Conservation (phyloP, 2,113 vertebrate species). For the Thunnus thynnus region DNA sequence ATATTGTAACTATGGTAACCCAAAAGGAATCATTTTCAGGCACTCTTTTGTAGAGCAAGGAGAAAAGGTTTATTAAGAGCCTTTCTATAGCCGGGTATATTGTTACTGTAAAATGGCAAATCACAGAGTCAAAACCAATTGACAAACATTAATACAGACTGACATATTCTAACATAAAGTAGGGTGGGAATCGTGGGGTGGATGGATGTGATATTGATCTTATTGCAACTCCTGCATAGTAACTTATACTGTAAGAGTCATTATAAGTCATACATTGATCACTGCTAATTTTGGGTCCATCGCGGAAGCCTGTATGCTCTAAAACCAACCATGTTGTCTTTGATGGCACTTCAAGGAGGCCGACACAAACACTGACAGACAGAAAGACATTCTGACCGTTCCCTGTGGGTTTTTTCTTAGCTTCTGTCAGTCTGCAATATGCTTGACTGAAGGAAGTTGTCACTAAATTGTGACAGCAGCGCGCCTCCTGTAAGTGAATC, state of each 20-base stretch:
- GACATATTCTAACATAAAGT: no score
- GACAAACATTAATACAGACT: not conserved
- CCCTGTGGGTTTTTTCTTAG: slow-evolving; percentile 1
- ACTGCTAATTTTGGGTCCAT: not conserved
- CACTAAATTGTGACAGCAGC: slow-evolving; percentile 33
- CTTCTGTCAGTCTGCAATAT: slow-evolving; percentile 38
- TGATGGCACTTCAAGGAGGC: not conserved
- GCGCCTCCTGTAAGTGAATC: slow-evolving; percentile 25
- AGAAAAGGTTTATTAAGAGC: not conserved
- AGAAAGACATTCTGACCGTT: not conserved
- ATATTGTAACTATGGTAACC: no score
- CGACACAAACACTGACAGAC: slow-evolving; percentile 3
- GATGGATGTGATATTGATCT: no score
- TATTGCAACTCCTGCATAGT: no score
- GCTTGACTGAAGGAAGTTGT: slow-evolving; percentile 52
- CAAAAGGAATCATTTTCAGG: not conserved
- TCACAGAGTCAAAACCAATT: not conserved
- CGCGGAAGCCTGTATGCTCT: not conserved
- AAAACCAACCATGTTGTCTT: slow-evolving; percentile 16
- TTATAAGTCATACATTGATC: not conserved
- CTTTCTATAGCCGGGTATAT: not conserved
- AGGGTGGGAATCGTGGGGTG: no score
- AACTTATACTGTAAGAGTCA: not conserved
- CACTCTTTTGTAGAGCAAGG: not conserved
- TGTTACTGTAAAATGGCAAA: not conserved